Percentiles rank a stretch among this genome's conserved stretches.
phyloP scores from a whole-genome alignment of 2,113 vertebrate genomes.

The Ptilonorhynchus violaceus region DNA sequence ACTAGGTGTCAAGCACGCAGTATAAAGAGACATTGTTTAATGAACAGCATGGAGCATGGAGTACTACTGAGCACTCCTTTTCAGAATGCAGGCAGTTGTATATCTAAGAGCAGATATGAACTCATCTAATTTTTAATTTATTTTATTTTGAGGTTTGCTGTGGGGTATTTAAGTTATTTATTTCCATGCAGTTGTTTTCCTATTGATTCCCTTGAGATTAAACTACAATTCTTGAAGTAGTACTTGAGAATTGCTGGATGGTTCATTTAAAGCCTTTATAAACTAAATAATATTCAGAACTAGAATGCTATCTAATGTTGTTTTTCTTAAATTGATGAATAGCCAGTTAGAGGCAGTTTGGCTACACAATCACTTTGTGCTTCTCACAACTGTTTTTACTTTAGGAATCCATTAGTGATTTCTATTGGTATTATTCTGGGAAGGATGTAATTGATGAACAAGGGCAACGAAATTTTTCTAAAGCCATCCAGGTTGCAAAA shows the following conservation, averaged over 20 bases:
- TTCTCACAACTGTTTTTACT: neutral
- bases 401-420: constrained; percentile 97
- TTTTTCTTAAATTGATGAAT: neutral
- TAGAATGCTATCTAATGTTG: neutral
- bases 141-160: neutral
- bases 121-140: neutral
- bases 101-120: neutral
- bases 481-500: constrained; percentile 96
- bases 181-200: neutral
- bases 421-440: constrained; percentile 98
- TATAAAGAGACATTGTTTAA: neutral
- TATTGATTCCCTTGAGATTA: neutral
- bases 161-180: neutral
- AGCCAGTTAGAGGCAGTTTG: neutral
- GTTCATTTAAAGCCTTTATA: neutral
- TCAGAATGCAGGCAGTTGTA: neutral
- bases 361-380: neutral
- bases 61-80: neutral
- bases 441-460: constrained; percentile 97
- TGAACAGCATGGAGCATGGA: neutral
- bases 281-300: neutral
- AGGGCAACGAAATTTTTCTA: constrained; percentile 95
- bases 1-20: neutral
- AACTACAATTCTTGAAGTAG: neutral
- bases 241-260: accelerated